Base-by-base conservation (phyloP, 2,113 vertebrate genomes). In the Choloepus hoffmanni region DNA sequence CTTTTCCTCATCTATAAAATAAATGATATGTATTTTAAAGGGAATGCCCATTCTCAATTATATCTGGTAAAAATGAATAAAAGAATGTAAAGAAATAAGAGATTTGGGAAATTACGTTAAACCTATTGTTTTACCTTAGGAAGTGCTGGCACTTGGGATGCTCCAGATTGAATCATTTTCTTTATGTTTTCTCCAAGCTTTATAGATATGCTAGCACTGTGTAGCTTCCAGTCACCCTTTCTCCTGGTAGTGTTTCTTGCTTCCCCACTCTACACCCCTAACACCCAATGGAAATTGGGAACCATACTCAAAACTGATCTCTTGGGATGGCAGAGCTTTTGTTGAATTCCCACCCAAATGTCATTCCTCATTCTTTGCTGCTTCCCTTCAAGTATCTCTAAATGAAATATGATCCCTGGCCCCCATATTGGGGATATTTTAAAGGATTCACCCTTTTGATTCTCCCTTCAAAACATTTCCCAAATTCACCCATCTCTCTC, bases 251-350 rank as follows among this genome's bases (percentile, higher is more conserved):
- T 2, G 2, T 2, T 24, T 45, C 67, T 16, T 33, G 45, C 45
- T 12, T 82, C 7, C 28, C 36, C 36, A 45, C 19, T 7, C 30
- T 5, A 48, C 5, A 23, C 33, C 16, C 7, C n/a, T 30, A 4
- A 70, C 3, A 43, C 3, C 43, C 4, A 1, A 43, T 18, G 63
- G n/a, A n/a, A n/a, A 1, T 33, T 76, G 4, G 14, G n/a, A 1
- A 43, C 45, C 40, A 7, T 16, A 50, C 45, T 85, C 55, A 43
- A 3, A 24, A n/a, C 23, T 65, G 21, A 40, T 45, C 24, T 4
- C 36, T 36, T 21, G 36, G 28, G 13, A 45, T 23, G 53, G 78
- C 30, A 48, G 33, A 70, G 21, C 0, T 45, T 63, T 36, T 23
- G 30, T 3, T 72, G 55, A n/a, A n/a, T 48, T 72, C 15, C 60